Conservation (phyloP, 2,797 vertebrate species). For the Orestias chungarensis region DNA sequence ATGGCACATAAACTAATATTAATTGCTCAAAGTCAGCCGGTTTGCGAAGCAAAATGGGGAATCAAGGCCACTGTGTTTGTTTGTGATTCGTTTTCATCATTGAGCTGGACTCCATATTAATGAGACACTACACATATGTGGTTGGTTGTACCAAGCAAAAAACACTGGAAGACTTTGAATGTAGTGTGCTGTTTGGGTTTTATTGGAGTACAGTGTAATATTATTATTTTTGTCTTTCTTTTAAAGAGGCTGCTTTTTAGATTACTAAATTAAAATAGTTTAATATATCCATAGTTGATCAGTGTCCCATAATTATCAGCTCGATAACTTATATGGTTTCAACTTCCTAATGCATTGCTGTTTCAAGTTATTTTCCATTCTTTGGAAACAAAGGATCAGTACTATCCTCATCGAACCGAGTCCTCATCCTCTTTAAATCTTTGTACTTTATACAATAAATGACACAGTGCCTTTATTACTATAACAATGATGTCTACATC, state of each 20-base stretch:
- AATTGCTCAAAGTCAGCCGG: not conserved
- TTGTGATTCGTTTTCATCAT: not conserved
- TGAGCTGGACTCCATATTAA: slow-evolving; percentile 17
- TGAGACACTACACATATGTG: slow-evolving; percentile 9
- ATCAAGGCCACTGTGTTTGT: slow-evolving; percentile 23
- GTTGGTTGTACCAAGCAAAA: slow-evolving; percentile 6
- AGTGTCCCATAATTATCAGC: slow-evolving; percentile 11
- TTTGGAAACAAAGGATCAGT: slow-evolving; percentile 38
- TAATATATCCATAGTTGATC: slow-evolving; percentile 50
- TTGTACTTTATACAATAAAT: slow-evolving; percentile 75
- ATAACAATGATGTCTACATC: slow-evolving; percentile 69
- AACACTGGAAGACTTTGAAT: slow-evolving; percentile 43
- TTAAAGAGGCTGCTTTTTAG: slow-evolving; percentile 31
- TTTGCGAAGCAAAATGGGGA: not conserved
- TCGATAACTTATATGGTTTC: slow-evolving; percentile 32
- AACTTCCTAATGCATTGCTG: slow-evolving; percentile 14
- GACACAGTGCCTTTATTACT: slow-evolving; percentile 91
- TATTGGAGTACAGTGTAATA: slow-evolving; percentile 23
- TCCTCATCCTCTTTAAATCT: slow-evolving; percentile 63
- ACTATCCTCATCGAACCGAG: slow-evolving; percentile 68
- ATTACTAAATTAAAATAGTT: slow-evolving; percentile 42
- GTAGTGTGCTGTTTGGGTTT: slow-evolving; percentile 47
- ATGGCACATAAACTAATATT: not conserved
- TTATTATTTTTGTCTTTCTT: slow-evolving; percentile 20
- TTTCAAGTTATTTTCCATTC: slow-evolving; percentile 16